A percentile compares a stretch with the other conserved stretches of the same genome.
Conservation (phyloP, 2,113 vertebrate genomes). For the Myotis lucifugus region DNA sequence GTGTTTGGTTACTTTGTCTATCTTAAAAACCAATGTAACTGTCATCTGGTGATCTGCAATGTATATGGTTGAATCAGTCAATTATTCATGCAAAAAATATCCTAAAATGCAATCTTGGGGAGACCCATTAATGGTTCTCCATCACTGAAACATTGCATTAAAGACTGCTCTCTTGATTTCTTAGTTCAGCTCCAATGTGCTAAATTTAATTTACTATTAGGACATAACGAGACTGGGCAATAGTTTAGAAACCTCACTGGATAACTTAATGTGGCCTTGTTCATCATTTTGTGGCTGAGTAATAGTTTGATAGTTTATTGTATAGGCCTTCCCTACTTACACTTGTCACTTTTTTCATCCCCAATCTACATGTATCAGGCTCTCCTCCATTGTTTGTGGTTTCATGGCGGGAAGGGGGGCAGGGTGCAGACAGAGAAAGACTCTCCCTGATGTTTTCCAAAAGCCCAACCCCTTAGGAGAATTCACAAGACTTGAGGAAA, state of each 20-base stretch:
- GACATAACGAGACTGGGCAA: not conserved
- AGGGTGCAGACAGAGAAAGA: not conserved
- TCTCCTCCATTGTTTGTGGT: not conserved
- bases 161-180: not conserved
- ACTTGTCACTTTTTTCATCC: not conserved
- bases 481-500: not conserved
- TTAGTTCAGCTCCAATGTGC: not conserved
- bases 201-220: conserved; percentile 40
- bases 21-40: conserved; percentile 29
- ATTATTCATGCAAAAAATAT: conserved; percentile 57
- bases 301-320: not conserved
- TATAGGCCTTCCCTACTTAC: not conserved
- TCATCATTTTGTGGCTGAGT: conserved; percentile 21
- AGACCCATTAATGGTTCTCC: not conserved
- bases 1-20: not conserved
- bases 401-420: not conserved
- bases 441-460: not conserved
- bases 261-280: conserved; percentile 15
- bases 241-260: conserved; percentile 7
- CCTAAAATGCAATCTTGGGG: conserved; percentile 26
- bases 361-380: not conserved
- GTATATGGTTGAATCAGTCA: not conserved
- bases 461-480: not conserved
- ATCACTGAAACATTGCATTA: not conserved
- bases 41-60: conserved; percentile 10